Evolutionary conservation across 2,113 vertebrate species (phyloP), one percentile per base, ranked within the genome.

Genomic region (Orcinus orca): DNA sequence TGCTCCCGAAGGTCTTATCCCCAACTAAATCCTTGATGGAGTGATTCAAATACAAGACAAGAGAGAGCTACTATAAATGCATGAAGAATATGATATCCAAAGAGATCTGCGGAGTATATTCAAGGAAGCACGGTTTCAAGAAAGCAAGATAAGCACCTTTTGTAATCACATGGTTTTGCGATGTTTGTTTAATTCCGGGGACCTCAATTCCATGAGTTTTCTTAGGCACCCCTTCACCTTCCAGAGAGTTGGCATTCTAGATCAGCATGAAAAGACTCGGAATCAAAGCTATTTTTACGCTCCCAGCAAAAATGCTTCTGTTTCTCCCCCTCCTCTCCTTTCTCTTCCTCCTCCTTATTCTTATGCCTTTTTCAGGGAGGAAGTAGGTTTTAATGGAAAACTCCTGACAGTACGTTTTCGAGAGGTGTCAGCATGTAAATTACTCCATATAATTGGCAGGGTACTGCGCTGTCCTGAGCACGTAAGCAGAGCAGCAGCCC

Each of bases 261-360:
- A 90, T 73, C 63, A 62, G n/a, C 5, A 84, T 71, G 44, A 97
- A 96, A 92, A 97, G 41, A 6, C 63, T 77, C 36, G 12, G 10
- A 6, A 50, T 90, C 77, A 95, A 97, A 92, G 80, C 67, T 92
- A 44, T 31, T 87, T 97, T 97, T 94, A 82, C 55, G 86, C 90
- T 82, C 31, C 83, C 33, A 86, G 63, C n/a, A 93, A 93, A 29
- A 63, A 29, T 5, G 25, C 31, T 80, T 6, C n/a, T 25, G 50
- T 12, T 36, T 23, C 50, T 55, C 8, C 14, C 18, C 53, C 3
- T 18, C 2, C 15, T 29, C 31, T 15, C 44, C 38, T 41, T 26
- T 23, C 41, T 11, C 55, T 20, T 29, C 8, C 9, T 80, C 15
- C 6, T 31, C 17, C 25, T 58, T 11, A 14, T 29, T 33, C 23